A percentile compares a stretch with the other conserved stretches of the same genome.
phyloP scores from a whole-genome alignment of 2,113 vertebrate species.

The Eira barbara region DNA sequence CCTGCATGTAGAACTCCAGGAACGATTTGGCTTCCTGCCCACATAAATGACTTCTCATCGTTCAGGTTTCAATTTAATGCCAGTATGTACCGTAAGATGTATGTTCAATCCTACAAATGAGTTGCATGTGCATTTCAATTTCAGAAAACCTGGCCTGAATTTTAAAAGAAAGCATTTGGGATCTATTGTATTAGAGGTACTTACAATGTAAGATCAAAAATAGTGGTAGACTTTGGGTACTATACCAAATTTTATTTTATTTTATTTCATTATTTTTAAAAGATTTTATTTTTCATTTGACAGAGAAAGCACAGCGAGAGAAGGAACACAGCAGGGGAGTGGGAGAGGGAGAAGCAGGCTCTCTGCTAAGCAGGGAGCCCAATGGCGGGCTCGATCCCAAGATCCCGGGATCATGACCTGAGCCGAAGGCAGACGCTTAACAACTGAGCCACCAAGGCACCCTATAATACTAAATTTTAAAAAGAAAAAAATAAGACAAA shows the following conservation, averaged over 20 bases:
- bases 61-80: conserved; percentile 64
- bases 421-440: too few species aligned
- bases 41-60: conserved; percentile 61
- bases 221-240: background rate
- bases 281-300: too few species aligned
- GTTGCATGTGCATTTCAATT: conserved; percentile 72
- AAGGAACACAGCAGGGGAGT: too few species aligned
- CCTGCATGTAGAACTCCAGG: conserved; percentile 57
- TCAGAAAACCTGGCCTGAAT: conserved; percentile 69
- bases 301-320: too few species aligned
- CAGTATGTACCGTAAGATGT: conserved; percentile 65
- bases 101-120: conserved; percentile 63
- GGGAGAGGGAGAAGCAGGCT: too few species aligned
- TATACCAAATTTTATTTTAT: background rate
- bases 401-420: too few species aligned
- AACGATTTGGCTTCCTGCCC: conserved; percentile 60
- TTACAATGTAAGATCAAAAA: conserved; percentile 11
- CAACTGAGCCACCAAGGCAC: too few species aligned
- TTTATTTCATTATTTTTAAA: background rate
- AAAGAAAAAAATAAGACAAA: background rate
- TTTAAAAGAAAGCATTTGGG: conserved; percentile 66
- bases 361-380: too few species aligned
- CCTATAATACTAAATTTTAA: background rate
- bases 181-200: conserved; percentile 34
- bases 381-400: too few species aligned